Conservation (phyloP, 2,888 invertebrate genomes). For the Liodrosophila aerea region DNA sequence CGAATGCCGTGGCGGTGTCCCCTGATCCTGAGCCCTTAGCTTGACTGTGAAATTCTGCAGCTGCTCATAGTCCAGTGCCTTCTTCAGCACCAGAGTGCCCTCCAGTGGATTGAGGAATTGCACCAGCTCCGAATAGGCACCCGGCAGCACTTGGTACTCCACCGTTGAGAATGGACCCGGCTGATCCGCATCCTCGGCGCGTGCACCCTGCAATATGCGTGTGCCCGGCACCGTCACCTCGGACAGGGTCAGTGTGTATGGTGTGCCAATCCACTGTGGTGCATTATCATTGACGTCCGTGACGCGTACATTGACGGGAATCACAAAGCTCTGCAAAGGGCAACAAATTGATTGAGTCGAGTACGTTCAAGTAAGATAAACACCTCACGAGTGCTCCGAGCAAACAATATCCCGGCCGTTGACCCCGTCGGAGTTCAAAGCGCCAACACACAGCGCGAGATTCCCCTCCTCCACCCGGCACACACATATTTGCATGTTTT, state of each 20-base stretch:
- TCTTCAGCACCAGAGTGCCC: constrained; percentile 90
- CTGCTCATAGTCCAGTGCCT: constrained; percentile 92
- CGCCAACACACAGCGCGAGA: constrained; percentile 28
- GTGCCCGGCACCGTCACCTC: constrained; percentile 89
- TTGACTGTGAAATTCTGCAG: constrained; percentile 90
- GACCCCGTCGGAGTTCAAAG: constrained; percentile 74
- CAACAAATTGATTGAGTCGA: constrained; percentile 34
- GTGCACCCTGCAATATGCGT: constrained; percentile 89
- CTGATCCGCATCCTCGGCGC: constrained; percentile 92
- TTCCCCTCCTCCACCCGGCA: constrained; percentile 6
- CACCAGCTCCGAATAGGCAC: constrained; percentile 90
- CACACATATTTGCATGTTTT: constrained; percentile 70
- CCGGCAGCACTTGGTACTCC: constrained; percentile 90
- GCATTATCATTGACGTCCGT: constrained; percentile 96
- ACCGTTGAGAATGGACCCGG: constrained; percentile 94
- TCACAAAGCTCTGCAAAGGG: constrained; percentile 80
- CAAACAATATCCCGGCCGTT: constrained; percentile 63
- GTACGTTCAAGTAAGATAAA: constrained; percentile 46
- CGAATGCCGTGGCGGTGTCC: constrained; percentile 89
- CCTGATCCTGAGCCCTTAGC: constrained; percentile 90
- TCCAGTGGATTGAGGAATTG: constrained; percentile 93
- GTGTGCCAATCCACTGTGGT: constrained; percentile 91
- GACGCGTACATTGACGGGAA: constrained; percentile 85
- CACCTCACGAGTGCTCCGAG: constrained; percentile 32
- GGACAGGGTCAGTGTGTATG: constrained; percentile 91